Conservation (phyloP, 1,140 invertebrate genomes). For the Brachionus plicatilis region DNA sequence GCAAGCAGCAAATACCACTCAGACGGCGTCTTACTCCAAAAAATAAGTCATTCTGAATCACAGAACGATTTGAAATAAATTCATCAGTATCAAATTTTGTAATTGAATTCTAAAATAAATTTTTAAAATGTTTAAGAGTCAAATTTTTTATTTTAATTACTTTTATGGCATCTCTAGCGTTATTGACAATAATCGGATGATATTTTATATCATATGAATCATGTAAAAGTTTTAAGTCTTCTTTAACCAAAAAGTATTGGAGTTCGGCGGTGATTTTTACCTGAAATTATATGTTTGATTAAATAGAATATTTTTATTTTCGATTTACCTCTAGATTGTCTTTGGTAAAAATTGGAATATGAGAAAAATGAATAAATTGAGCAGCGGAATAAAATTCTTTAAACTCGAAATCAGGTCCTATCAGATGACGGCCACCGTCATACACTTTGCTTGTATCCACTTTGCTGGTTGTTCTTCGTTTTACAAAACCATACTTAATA, state of each 20-base stretch:
- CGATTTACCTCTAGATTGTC: slow-evolving; percentile 45
- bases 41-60: slow-evolving; percentile 44
- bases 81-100: slow-evolving; percentile 45
- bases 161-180: slow-evolving; percentile 48
- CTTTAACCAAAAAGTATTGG: slow-evolving; percentile 48
- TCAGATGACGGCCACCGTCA: slow-evolving; percentile 43
- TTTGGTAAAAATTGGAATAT: slow-evolving; percentile 45
- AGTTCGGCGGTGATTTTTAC: slow-evolving; percentile 44
- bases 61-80: slow-evolving; percentile 43
- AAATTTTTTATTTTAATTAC: slow-evolving; percentile 41
- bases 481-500: slow-evolving; percentile 44
- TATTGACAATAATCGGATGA: slow-evolving; percentile 45
- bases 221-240: slow-evolving; percentile 46
- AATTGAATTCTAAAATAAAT: slow-evolving; percentile 43
- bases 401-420: slow-evolving; percentile 47
- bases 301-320: neutral
- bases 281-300: slow-evolving; percentile 41
- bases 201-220: slow-evolving; percentile 47
- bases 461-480: slow-evolving; percentile 44
- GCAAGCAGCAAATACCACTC: neutral
- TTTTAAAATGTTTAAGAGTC: neutral
- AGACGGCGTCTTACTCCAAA: slow-evolving; percentile 44
- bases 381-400: slow-evolving; percentile 45
- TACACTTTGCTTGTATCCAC: slow-evolving; percentile 44
- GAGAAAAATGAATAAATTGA: slow-evolving; percentile 43